Evolutionary conservation across 2,797 vertebrate genomes (phyloP).

Genomic region (Pogonophryne albipinna): DNA sequence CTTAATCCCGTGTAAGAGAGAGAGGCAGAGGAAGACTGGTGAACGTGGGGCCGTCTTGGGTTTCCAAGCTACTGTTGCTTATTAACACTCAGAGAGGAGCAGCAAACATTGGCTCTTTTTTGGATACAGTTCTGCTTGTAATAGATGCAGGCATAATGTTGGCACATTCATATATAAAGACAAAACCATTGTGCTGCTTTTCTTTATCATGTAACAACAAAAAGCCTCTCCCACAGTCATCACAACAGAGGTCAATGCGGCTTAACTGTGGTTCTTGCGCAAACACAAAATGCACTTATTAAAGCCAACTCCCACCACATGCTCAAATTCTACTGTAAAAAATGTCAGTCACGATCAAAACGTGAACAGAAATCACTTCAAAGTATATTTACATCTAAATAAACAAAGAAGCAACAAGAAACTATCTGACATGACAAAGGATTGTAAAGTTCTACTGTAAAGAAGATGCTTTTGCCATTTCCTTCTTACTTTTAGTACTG

Average conservation of each 20-base stretch:
- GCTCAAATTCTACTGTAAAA: no score
- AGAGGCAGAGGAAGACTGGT: conserved; percentile 46
- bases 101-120: conserved; percentile 45
- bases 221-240: not conserved
- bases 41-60: conserved; percentile 49
- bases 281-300: not conserved
- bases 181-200: not conserved
- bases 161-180: conserved; percentile 11
- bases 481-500: conserved; percentile 4
- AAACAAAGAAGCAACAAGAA: no score
- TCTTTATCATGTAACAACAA: conserved; percentile 11
- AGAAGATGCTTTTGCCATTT: not conserved
- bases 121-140: conserved; percentile 40
- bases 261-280: not conserved
- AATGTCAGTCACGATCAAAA: no score
- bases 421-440: not conserved
- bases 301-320: not conserved
- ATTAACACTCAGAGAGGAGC: conserved; percentile 56
- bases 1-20: conserved; percentile 79
- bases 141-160: not conserved
- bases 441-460: not conserved
- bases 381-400: no score
- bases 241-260: not conserved
- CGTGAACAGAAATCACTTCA: no score
- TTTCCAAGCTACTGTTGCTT: conserved; percentile 69